phyloP scores from a whole-genome alignment of 2,797 vertebrate species.

The Acrossocheilus fasciatus region DNA sequence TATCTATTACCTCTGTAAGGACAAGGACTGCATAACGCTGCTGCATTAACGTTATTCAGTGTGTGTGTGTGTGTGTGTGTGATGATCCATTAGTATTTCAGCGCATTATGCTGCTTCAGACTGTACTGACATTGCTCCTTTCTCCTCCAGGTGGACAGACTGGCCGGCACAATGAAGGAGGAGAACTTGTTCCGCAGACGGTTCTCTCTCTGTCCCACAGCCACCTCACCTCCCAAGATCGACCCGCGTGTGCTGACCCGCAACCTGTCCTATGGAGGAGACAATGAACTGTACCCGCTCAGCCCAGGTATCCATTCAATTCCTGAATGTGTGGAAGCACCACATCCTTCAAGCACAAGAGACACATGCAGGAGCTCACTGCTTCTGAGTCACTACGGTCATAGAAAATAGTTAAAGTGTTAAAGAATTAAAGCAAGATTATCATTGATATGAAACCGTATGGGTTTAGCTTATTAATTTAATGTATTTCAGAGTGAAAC shows the following conservation, averaged over 20 bases:
- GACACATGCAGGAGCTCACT: neutral
- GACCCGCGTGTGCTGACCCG: constrained; percentile 86
- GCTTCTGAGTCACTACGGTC: neutral
- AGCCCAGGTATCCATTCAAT: constrained; percentile 83
- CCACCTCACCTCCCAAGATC: constrained; percentile 89
- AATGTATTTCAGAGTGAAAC: neutral
- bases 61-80: constrained; percentile 13
- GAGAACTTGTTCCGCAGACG: constrained; percentile 92
- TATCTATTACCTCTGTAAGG: constrained; percentile 5
- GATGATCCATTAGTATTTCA: constrained; percentile 1
- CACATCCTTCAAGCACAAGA: neutral
- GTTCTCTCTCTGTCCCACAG: constrained; percentile 89
- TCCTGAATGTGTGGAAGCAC: constrained; percentile 13
- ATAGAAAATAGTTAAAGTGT: neutral
- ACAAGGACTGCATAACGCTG: neutral
- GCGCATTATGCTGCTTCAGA: constrained; percentile 1
- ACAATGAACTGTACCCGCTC: constrained; percentile 85
- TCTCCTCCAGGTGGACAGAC: constrained; percentile 77
- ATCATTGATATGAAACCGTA: neutral
- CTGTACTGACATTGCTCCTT: constrained; percentile 10
- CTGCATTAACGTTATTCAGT: constrained; percentile 37
- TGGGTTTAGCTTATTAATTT: neutral
- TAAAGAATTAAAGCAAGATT: neutral
- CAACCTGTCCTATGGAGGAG: constrained; percentile 88
- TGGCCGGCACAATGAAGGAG: constrained; percentile 92